Evolutionary conservation across 2,113 vertebrate species (phyloP), one percentile per base, ranked within the genome.

Genomic region (Mormyrus iriodes): DNA sequence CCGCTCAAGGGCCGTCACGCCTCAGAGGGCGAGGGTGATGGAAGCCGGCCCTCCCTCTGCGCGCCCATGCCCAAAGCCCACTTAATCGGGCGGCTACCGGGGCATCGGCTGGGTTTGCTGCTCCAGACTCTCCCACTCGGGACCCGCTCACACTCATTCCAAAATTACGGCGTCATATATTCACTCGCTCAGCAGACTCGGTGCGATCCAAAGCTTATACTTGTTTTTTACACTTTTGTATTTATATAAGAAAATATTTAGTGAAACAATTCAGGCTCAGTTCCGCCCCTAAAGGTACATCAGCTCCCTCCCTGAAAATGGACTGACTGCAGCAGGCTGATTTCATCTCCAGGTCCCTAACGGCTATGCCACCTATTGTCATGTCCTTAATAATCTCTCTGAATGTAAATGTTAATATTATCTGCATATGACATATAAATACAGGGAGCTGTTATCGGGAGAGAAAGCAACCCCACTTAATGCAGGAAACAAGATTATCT

Each of bases 111-210:
- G 92, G 85, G 90, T 91, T 88, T 89, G 92, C 21, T 53, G 24
- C 15, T 51, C 94, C 96, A 94, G 95, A 94, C 95, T 96, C 95
- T 96, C 95, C 96, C 96, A 95, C 96, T 92, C 44, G 21, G 9
- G 21, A 84, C 39, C 9, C 39, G 19, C 24, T 44, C 19, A 82
- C 17, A 82, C 21, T 27, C 61, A 69, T 69, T 69, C 10, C 10
- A 31, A 10, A 69, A 69, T 31, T 12, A 69, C 61, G 1, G 27
- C 61, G 61, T 69, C 12, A 31, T 69, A 69, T 12, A 55, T 86
- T 86, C 15, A 39, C 31, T 52, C n/a, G 49, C 27, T 86, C 15
- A 35, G 12, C 85, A 55, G n/a, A 35, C n/a, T 79, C 4, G 12
- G 0, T 86, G 49, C 12, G 51, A 55, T 86, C 84, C 48, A 51